Percentiles rank a stretch among this genome's conserved stretches.
phyloP scores from a whole-genome alignment of 2,888 invertebrate genomes.

The Rhogogaster chlorosoma region DNA sequence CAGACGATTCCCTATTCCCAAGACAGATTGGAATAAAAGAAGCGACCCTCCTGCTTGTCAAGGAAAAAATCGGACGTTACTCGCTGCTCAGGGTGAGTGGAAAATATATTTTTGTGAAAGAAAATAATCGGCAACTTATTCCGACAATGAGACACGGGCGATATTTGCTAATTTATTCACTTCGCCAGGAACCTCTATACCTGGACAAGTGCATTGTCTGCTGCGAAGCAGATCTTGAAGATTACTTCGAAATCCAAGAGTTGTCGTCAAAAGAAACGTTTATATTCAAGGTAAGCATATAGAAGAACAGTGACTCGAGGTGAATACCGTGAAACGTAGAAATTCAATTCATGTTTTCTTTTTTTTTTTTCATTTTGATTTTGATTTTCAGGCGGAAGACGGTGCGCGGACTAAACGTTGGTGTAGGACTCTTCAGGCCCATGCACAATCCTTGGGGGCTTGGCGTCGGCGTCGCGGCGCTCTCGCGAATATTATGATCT shows the following conservation, averaged over 20 bases:
- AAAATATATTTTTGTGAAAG: not conserved
- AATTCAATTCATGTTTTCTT: not conserved
- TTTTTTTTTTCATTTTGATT: conserved; percentile 33
- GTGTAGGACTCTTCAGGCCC: conserved; percentile 94
- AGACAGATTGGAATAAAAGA: conserved; percentile 89
- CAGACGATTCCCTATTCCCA: conserved; percentile 85
- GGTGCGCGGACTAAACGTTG: conserved; percentile 91
- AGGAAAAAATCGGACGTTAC: conserved; percentile 94
- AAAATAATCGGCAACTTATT: not conserved
- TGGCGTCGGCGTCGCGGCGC: conserved; percentile 83
- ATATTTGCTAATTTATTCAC: conserved; percentile 51
- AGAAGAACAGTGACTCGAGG: not conserved
- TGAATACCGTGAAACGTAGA: not conserved
- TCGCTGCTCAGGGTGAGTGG: conserved; percentile 85
- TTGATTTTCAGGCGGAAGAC: conserved; percentile 89
- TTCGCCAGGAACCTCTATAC: conserved; percentile 88
- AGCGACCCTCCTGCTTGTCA: conserved; percentile 91
- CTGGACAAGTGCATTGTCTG: conserved; percentile 95
- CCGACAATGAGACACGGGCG: not conserved
- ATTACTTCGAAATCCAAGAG: conserved; percentile 97
- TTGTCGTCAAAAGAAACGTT: conserved; percentile 95
- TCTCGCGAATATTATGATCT: conserved; percentile 85
- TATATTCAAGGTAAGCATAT: conserved; percentile 90
- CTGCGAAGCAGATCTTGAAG: conserved; percentile 94
- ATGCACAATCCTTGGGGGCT: conserved; percentile 94